These are phyloP conservation scores for Proteles cristata DNA, from an alignment of 2,113 vertebrate species.

Conservation along the genomic window DNA sequence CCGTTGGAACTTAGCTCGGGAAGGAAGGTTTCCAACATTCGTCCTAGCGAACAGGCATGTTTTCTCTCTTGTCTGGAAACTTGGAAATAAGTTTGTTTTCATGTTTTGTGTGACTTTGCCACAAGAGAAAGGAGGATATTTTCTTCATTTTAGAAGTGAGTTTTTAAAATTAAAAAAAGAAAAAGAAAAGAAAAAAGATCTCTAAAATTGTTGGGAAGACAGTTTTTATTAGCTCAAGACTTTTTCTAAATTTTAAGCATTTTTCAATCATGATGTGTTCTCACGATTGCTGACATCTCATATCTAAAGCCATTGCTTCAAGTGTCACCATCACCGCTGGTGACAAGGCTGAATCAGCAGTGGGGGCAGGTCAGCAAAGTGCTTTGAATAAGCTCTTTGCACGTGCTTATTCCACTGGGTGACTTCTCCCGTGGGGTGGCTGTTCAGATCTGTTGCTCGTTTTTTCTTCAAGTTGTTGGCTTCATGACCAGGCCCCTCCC, in stretches of 20 bases:
- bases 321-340: background rate
- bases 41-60: background rate
- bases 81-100: conserved; percentile 28
- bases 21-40: background rate
- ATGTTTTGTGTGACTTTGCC: background rate
- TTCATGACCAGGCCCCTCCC: no score
- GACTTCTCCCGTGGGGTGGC: background rate
- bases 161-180: no score
- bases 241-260: background rate
- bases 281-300: background rate
- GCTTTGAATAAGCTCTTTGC: rapidly evolving
- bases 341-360: rapidly evolving
- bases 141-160: conserved; percentile 1
- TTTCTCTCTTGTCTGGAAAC: background rate
- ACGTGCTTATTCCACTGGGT: rapidly evolving
- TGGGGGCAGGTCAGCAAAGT: no score
- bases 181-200: no score
- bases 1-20: background rate
- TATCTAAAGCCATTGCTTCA: background rate
- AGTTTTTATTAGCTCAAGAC: background rate
- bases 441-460: no score
- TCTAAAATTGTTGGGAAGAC: background rate
- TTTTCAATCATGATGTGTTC: background rate
- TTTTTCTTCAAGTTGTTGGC: background rate
- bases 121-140: background rate